Evolutionary conservation across 1,140 invertebrate species (phyloP).

Genomic region (Pissodes strobi): DNA sequence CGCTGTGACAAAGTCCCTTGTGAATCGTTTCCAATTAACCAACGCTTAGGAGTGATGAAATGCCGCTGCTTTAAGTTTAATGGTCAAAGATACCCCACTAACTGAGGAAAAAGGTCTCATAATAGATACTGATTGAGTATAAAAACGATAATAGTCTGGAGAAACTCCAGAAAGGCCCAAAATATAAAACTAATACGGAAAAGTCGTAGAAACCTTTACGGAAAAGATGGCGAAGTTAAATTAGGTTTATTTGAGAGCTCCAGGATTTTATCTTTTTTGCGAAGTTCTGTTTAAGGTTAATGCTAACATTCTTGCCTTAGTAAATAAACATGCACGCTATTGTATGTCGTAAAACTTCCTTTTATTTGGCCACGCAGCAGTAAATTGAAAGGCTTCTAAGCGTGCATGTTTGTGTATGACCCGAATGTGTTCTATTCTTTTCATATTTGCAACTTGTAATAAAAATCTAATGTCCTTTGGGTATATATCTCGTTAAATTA

Average conservation of each 20-base stretch:
- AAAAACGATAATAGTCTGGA: neutral
- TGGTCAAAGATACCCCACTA: too few relatives aligned
- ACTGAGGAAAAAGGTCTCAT: too few relatives aligned
- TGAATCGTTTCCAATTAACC: too few relatives aligned
- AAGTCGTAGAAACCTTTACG: neutral
- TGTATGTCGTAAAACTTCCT: neutral
- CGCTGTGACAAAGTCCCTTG: too few relatives aligned
- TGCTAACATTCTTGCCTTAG: neutral
- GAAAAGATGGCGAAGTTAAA: neutral
- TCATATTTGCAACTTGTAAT: neutral
- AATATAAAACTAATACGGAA: too few relatives aligned
- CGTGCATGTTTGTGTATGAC: neutral
- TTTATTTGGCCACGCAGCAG: neutral
- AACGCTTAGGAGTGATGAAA: too few relatives aligned
- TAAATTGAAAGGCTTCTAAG: neutral
- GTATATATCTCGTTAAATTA: too few relatives aligned
- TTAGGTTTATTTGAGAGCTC: conserved; percentile 2
- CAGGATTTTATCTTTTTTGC: neutral
- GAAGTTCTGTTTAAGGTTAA: neutral
- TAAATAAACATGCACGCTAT: neutral
- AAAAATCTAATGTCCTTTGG: neutral
- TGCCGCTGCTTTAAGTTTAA: too few relatives aligned
- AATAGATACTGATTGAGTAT: too few relatives aligned
- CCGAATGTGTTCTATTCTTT: too few relatives aligned
- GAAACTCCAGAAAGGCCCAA: too few relatives aligned